Conservation (phyloP, 2,888 invertebrate genomes). For the Homarus gammarus region DNA sequence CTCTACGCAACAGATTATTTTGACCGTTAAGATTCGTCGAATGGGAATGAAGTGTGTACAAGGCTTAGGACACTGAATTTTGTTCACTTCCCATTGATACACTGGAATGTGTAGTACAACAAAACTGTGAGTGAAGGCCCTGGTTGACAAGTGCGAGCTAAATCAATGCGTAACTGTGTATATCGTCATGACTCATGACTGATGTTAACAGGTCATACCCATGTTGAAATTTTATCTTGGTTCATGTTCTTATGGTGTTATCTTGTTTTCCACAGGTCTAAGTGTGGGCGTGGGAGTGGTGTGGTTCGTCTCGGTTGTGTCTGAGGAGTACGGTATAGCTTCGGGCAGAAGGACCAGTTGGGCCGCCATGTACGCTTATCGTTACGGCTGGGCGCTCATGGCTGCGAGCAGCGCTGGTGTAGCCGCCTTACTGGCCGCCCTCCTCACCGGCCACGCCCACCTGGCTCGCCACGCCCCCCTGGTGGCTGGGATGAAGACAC, state of each 20-base stretch:
- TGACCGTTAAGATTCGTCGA: too few species aligned
- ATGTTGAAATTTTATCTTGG: too few species aligned
- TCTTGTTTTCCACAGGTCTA: conserved; percentile 80
- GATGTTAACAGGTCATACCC: too few species aligned
- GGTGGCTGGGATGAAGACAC: neutral
- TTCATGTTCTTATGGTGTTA: neutral
- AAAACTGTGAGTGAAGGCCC: too few species aligned
- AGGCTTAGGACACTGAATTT: too few species aligned
- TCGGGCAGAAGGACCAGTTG: conserved; percentile 62
- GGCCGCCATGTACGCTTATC: conserved; percentile 78
- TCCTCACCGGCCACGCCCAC: conserved; percentile 78
- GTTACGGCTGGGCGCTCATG: conserved; percentile 85
- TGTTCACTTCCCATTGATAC: too few species aligned
- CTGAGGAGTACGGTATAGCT: conserved; percentile 82
- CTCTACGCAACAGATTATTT: too few species aligned
- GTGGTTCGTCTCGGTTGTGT: conserved; percentile 83
- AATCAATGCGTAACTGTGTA: conserved; percentile 4
- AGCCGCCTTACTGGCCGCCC: conserved; percentile 82
- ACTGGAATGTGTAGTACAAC: too few species aligned
- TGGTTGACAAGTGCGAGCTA: too few species aligned
- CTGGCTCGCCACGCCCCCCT: conserved; percentile 65
- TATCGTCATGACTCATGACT: neutral
- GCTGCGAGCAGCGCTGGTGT: conserved; percentile 80
- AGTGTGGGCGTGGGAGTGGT: conserved; percentile 83
- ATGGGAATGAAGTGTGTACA: too few species aligned